These are phyloP conservation scores for Branchipolynoe longqiensis DNA, from an alignment of 2,888 invertebrate genomes.

Conservation along the genomic window DNA sequence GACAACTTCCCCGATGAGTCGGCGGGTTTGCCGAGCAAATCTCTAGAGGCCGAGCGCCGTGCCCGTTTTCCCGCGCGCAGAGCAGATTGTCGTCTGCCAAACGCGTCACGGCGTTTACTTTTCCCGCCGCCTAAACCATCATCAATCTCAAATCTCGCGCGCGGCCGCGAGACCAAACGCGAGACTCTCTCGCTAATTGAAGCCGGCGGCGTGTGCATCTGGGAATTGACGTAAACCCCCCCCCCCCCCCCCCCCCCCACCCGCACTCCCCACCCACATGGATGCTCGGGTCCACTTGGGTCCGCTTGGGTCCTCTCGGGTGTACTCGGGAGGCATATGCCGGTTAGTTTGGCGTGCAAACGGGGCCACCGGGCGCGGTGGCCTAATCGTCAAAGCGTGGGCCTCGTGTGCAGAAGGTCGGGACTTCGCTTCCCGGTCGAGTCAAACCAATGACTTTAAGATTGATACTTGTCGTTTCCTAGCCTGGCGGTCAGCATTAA, in stretches of 20 bases:
- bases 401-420: no score
- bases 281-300: slow-evolving; percentile 29
- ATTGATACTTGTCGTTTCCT: no score
- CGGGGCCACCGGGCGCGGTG: no score
- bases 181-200: slow-evolving; percentile 51
- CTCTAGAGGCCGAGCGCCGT: slow-evolving; percentile 41
- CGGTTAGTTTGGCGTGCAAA: slow-evolving; percentile 40
- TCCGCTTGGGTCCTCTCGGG: no score
- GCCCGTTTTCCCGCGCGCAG: slow-evolving; percentile 25
- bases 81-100: slow-evolving; percentile 37
- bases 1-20: slow-evolving; percentile 39
- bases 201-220: slow-evolving; percentile 36
- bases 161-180: slow-evolving; percentile 2
- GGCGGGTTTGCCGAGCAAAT: slow-evolving; percentile 32
- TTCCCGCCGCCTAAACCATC: slow-evolving; percentile 39
- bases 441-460: no score
- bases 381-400: no score
- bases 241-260: no score
- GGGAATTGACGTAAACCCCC: slow-evolving; percentile 44
- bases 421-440: no score
- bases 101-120: slow-evolving; percentile 27
- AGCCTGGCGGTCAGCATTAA: no score
- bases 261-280: no score
- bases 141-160: slow-evolving; percentile 51
- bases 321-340: slow-evolving; percentile 33